phyloP scores from a whole-genome alignment of 2,797 vertebrate genomes.

The Sarcoramphus papa region DNA sequence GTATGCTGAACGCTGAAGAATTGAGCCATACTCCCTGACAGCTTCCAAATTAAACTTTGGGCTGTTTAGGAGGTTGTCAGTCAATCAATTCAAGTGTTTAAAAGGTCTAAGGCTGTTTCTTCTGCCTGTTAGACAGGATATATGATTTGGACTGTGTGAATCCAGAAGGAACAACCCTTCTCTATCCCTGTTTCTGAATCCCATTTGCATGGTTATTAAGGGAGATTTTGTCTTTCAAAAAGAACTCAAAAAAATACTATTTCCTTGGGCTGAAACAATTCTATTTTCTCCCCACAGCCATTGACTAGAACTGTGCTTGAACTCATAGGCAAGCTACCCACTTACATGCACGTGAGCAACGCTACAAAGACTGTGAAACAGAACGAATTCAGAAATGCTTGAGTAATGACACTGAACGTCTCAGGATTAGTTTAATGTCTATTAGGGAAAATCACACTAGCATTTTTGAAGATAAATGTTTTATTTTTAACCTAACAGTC shows the following conservation, averaged over 20 bases:
- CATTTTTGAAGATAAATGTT: fast-evolving
- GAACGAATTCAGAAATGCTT: background rate
- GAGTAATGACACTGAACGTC: fast-evolving
- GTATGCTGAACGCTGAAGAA: background rate
- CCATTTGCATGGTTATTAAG: background rate
- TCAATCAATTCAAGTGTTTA: slow-evolving; percentile 31
- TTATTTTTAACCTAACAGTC: background rate
- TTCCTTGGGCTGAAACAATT: background rate
- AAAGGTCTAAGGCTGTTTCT: background rate
- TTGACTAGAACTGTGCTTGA: background rate
- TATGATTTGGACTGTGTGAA: background rate
- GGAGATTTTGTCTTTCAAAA: background rate
- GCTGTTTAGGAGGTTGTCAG: slow-evolving; percentile 8
- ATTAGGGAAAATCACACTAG: fast-evolving
- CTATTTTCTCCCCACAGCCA: background rate
- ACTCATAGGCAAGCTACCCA: fast-evolving
- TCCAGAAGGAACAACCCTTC: background rate
- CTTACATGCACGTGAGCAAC: fast-evolving
- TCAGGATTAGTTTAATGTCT: no score
- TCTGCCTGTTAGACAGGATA: background rate
- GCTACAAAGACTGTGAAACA: background rate
- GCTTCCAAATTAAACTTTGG: slow-evolving; percentile 28
- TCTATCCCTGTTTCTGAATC: background rate
- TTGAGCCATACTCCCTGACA: background rate
- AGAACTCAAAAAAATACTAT: background rate